Percentiles rank a stretch among this genome's conserved stretches.
Conservation (phyloP, 2,797 vertebrate species). For the Vespertilio murinus region DNA sequence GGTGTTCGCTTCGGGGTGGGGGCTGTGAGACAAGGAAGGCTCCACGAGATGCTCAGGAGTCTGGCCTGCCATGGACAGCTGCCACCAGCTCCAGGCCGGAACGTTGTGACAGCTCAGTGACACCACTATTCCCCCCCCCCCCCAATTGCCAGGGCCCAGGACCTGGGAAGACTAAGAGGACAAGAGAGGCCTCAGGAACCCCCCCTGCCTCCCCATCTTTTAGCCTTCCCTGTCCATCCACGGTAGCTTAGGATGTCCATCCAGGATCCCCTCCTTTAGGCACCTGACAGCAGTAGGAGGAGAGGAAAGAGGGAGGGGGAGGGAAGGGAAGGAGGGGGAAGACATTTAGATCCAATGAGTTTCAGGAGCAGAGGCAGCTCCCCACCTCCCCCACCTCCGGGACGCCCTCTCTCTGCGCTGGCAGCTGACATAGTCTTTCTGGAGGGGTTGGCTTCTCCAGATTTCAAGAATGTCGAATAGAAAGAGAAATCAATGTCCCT, state of each 20-base stretch:
- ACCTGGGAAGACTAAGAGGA: background rate
- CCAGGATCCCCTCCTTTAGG: background rate
- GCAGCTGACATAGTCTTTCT: background rate
- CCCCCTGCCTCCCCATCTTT: background rate
- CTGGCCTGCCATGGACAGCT: constrained; percentile 41
- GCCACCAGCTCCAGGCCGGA: background rate
- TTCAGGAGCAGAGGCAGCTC: background rate
- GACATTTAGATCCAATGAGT: background rate
- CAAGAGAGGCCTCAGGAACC: background rate
- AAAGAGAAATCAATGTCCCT: background rate
- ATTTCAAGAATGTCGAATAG: background rate
- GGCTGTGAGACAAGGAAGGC: constrained; percentile 32
- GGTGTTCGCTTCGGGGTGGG: constrained; percentile 12
- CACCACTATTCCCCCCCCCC: too few relatives aligned
- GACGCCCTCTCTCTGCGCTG: background rate
- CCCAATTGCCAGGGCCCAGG: background rate
- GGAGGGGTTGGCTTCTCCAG: background rate
- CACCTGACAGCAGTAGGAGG: background rate
- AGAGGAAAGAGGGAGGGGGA: accelerated
- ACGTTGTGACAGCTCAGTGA: background rate
- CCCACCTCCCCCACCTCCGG: background rate
- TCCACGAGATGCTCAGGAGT: constrained; percentile 36
- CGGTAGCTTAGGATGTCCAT: background rate
- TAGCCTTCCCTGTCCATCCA: background rate
- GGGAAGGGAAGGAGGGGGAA: too few relatives aligned